Percentiles rank a stretch among this genome's conserved stretches.
Evolutionary conservation across 1,140 invertebrate genomes (phyloP).

Genomic region (Pseudomyrmex dendroicus): DNA sequence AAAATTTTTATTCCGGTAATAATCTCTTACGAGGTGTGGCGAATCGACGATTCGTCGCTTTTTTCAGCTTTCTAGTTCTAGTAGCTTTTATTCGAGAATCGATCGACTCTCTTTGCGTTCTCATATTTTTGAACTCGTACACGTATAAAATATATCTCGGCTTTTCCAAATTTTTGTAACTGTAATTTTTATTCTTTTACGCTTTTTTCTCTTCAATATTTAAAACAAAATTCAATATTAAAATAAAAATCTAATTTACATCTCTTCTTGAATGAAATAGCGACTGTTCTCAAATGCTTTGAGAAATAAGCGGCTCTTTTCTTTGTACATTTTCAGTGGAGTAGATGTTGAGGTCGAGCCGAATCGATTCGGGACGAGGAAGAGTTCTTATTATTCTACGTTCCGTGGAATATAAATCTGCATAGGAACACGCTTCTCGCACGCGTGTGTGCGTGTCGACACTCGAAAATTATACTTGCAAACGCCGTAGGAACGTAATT

Average conservation of each 20-base stretch:
- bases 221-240: too few relatives aligned
- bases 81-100: background rate
- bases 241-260: too few relatives aligned
- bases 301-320: constrained; percentile 8
- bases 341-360: constrained; percentile 34
- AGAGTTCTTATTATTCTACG: constrained; percentile 55
- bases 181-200: too few relatives aligned
- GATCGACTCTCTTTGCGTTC: background rate
- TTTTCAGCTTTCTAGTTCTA: background rate
- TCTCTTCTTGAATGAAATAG: too few relatives aligned
- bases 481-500: constrained; percentile 56
- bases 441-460: constrained; percentile 57
- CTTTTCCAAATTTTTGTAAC: too few relatives aligned
- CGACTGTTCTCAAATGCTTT: too few relatives aligned
- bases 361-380: constrained; percentile 45
- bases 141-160: too few relatives aligned
- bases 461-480: constrained; percentile 60
- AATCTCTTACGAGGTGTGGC: constrained; percentile 31
- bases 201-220: too few relatives aligned
- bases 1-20: constrained; percentile 49
- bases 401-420: constrained; percentile 52
- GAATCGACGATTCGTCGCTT: background rate
- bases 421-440: constrained; percentile 33
- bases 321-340: constrained; percentile 1
- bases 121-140: background rate